phyloP scores from a whole-genome alignment of 2,888 invertebrate genomes.

The Malthinus seriepunctatus region DNA sequence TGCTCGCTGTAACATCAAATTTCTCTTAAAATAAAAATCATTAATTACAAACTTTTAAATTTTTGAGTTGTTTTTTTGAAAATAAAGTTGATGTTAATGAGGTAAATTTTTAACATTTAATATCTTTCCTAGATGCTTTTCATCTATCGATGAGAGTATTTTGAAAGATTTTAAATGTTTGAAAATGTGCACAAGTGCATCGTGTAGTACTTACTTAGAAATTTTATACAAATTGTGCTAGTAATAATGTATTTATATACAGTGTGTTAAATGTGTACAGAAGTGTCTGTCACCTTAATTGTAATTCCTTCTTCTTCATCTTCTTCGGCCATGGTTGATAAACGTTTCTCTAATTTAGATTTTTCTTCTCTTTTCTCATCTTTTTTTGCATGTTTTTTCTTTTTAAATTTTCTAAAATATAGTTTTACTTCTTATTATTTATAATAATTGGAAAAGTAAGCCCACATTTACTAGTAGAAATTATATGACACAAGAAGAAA shows the following conservation, averaged over 20 bases:
- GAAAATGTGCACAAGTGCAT: neutral
- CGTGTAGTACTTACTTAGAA: constrained; percentile 16
- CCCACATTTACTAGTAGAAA: no score
- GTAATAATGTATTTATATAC: constrained; percentile 1
- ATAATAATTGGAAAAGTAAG: no score
- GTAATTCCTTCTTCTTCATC: constrained; percentile 76
- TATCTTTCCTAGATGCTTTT: neutral
- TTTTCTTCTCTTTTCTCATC: constrained; percentile 63
- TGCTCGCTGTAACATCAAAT: constrained; percentile 34
- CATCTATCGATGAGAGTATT: neutral
- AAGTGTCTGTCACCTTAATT: constrained; percentile 61
- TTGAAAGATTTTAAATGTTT: neutral
- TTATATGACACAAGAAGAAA: no score
- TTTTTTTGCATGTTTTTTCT: constrained; percentile 72
- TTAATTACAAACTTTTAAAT: no score
- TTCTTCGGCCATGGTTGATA: constrained; percentile 86
- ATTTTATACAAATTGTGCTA: constrained; percentile 2
- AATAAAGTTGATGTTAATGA: no score
- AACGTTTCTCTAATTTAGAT: constrained; percentile 60
- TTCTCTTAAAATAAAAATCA: no score
- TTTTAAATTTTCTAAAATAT: constrained; percentile 54
- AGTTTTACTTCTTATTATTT: neutral
- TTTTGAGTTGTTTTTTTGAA: no score
- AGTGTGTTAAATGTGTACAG: constrained; percentile 31
- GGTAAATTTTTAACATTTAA: no score